These are phyloP conservation scores for Gila orcuttii DNA, from an alignment of 2,113 vertebrate genomes.

Conservation along the genomic window DNA sequence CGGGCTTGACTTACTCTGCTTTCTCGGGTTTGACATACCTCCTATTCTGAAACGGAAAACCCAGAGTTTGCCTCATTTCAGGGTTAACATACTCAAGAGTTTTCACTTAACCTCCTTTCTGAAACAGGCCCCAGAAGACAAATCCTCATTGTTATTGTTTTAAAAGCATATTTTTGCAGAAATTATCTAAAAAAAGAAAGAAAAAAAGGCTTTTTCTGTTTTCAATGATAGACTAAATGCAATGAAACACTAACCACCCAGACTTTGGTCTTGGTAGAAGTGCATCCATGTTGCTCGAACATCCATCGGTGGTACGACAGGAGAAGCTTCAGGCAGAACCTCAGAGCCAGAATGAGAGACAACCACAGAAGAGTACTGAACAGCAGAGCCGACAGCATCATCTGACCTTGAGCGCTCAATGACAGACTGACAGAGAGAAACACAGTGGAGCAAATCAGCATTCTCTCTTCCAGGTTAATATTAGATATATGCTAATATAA, in stretches of 20 bases:
- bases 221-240: not conserved
- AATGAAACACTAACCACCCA: conserved; percentile 80
- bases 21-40: too few relatives aligned
- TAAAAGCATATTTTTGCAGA: not conserved
- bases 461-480: not conserved
- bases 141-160: not conserved
- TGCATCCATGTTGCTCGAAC: conserved; percentile 80
- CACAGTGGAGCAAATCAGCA: conserved; percentile 6
- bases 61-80: too few relatives aligned
- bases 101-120: too few relatives aligned
- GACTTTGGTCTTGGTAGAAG: conserved; percentile 83
- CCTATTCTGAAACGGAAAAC: too few relatives aligned
- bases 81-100: too few relatives aligned
- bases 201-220: too few relatives aligned
- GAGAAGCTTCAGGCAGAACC: conserved; percentile 83
- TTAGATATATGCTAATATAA: too few relatives aligned
- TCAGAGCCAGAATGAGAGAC: conserved; percentile 82
- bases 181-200: not conserved
- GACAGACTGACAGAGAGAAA: conserved; percentile 15
- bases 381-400: conserved; percentile 78
- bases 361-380: conserved; percentile 87
- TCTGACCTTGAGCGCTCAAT: conserved; percentile 76
- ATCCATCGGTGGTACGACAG: conserved; percentile 90
- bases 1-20: too few relatives aligned
- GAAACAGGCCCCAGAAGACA: not conserved